phyloP scores from a whole-genome alignment of 2,113 vertebrate species.

The Halcyon malimbica region DNA sequence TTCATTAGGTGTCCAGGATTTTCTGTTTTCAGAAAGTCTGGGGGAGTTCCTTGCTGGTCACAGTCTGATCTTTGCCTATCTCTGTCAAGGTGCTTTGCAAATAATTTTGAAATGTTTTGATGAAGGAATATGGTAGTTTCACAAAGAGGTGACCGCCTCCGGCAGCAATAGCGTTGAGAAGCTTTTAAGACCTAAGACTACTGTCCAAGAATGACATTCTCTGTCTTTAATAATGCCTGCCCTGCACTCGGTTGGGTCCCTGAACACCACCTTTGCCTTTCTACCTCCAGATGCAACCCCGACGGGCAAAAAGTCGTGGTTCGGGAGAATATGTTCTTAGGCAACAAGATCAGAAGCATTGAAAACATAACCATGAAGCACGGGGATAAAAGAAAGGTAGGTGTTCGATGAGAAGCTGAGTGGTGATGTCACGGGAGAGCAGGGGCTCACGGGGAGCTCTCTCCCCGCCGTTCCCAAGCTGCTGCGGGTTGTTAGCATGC shows the following conservation, averaged over 20 bases:
- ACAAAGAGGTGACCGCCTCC: not conserved
- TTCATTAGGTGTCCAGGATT: not conserved
- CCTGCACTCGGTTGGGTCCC: not conserved
- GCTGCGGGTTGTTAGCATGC: not conserved
- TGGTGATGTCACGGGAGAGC: not conserved
- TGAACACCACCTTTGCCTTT: not conserved
- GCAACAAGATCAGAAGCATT: slow-evolving; percentile 63
- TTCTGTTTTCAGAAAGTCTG: not conserved
- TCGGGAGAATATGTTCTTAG: not conserved
- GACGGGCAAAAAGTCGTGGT: slow-evolving; percentile 4
- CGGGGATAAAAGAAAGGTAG: slow-evolving; percentile 49
- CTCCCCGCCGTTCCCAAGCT: slow-evolving; percentile 25
- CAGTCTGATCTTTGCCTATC: not conserved
- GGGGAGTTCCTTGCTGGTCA: not conserved
- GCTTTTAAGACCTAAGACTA: not conserved
- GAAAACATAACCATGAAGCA: not conserved
- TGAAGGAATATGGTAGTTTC: not conserved
- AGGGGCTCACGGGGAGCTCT: not conserved
- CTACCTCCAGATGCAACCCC: slow-evolving; percentile 46
- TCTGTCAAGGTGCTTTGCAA: not conserved
- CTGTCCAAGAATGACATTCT: not conserved
- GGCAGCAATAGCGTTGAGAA: not conserved
- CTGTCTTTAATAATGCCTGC: not conserved
- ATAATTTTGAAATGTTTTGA: not conserved
- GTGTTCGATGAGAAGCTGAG: not conserved